phyloP scores from a whole-genome alignment of 2,113 vertebrate species.

The Microtus richardsoni region DNA sequence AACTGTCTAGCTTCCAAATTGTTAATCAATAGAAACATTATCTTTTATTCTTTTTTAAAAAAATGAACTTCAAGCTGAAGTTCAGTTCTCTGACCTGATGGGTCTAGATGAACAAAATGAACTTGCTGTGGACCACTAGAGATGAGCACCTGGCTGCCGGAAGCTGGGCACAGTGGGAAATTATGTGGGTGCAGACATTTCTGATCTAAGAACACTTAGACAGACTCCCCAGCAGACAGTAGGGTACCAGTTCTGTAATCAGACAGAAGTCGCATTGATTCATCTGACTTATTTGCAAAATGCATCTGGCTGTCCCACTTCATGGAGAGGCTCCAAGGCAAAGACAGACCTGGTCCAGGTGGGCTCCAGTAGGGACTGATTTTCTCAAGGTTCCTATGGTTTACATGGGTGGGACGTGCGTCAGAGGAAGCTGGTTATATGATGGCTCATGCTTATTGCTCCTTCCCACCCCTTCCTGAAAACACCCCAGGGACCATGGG shows the following conservation, averaged over 20 bases:
- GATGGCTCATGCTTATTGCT: background rate
- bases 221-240: rapidly evolving
- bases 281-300: background rate
- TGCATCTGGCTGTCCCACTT: rapidly evolving
- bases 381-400: background rate
- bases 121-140: too few species aligned
- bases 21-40: background rate
- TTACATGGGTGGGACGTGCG: background rate
- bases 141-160: background rate
- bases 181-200: rapidly evolving
- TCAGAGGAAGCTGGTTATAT: too few species aligned
- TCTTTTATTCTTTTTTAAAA: too few species aligned
- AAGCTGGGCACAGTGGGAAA: rapidly evolving
- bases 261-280: background rate
- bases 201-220: background rate
- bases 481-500: background rate
- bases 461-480: background rate
- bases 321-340: rapidly evolving
- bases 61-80: background rate
- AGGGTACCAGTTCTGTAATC: too few species aligned
- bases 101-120: background rate
- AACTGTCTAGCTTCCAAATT: background rate
- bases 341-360: background rate
- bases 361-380: background rate
- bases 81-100: background rate